phyloP scores from a whole-genome alignment of 2,113 vertebrate species.

The Misgurnus anguillicaudatus region DNA sequence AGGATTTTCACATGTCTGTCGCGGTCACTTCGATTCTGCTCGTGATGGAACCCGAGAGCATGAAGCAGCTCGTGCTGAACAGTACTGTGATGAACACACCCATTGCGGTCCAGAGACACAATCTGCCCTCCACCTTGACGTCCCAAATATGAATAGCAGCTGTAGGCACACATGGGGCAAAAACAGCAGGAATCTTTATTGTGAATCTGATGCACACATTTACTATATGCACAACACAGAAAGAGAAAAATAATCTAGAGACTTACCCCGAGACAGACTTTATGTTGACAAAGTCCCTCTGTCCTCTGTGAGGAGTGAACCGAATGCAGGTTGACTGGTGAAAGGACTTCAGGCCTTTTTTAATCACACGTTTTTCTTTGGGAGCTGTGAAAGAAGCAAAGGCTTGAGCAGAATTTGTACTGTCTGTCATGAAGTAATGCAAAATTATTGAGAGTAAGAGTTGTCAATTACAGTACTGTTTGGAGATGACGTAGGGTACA shows the following conservation, averaged over 20 bases:
- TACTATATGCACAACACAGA: neutral
- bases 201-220: neutral
- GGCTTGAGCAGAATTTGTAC: neutral
- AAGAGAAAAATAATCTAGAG: neutral
- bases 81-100: slow-evolving; percentile 37
- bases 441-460: neutral
- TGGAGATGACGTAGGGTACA: slow-evolving; percentile 40
- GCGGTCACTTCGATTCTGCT: slow-evolving; percentile 58
- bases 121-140: slow-evolving; percentile 41
- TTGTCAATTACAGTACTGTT: slow-evolving; percentile 36
- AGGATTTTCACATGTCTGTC: slow-evolving; percentile 53
- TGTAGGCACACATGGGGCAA: slow-evolving; percentile 22
- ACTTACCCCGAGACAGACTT: slow-evolving; percentile 64
- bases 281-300: slow-evolving; percentile 68
- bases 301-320: slow-evolving; percentile 42
- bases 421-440: neutral
- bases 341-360: slow-evolving; percentile 62
- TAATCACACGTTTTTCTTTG: slow-evolving; percentile 45
- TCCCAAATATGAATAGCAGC: slow-evolving; percentile 59
- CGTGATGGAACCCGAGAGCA: slow-evolving; percentile 60
- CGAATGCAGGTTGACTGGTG: slow-evolving; percentile 64
- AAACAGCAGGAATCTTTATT: neutral
- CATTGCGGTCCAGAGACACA: slow-evolving; percentile 49
- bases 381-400: slow-evolving; percentile 50
- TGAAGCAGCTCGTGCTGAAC: slow-evolving; percentile 63